Evolutionary conservation across 1,140 invertebrate species (phyloP), one percentile per base, ranked within the genome.

Genomic region (Drosophila ohnishii): DNA sequence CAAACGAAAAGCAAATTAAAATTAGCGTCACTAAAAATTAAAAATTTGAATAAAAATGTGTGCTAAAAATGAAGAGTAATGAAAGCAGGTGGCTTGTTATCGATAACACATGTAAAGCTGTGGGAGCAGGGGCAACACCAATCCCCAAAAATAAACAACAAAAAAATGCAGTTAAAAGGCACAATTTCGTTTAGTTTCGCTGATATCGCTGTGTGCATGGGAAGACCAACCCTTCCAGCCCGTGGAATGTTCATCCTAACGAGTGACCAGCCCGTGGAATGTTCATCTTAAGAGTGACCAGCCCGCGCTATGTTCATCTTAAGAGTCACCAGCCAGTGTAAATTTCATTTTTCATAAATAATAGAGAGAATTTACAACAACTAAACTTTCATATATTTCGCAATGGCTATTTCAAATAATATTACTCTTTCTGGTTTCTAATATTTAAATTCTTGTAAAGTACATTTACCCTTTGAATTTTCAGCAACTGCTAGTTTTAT

Each of bases 1-100:
- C 19, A 80, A 87, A 55, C 10, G 19, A 59, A 55, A 71, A 34
- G 11, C 28, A 59, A 81, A 66, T 71, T 30, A 37, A 48, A 62
- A 83, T 28, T 50, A 35, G 51, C 44, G 19, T 42, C 22, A 37
- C 48, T 40, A 34, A 45, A 25, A 10, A 44, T 58, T 47, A 60
- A 48, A 6, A 16, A 58, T 63, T 39, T 22, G 37, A 47, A 77
- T 13, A 7, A 48, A 79, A 78, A 11, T 13, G 0, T 16, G 25
- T 11, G 11, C 16, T 25, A 11, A 19, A 69, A 51, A 69, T 51
- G 16, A 69, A 37, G 19, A n/a, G 1, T 8, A 51, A 42, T 64
- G 45, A 40, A 37, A 47, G 35, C 32, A 34, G 11, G 39, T 9
- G 19, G 11, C 30, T n/a, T 30, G 22, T 30, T n/a, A 30, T 58